Conservation (phyloP, 2,888 invertebrate species). For the Lasioglossum figueresi region DNA sequence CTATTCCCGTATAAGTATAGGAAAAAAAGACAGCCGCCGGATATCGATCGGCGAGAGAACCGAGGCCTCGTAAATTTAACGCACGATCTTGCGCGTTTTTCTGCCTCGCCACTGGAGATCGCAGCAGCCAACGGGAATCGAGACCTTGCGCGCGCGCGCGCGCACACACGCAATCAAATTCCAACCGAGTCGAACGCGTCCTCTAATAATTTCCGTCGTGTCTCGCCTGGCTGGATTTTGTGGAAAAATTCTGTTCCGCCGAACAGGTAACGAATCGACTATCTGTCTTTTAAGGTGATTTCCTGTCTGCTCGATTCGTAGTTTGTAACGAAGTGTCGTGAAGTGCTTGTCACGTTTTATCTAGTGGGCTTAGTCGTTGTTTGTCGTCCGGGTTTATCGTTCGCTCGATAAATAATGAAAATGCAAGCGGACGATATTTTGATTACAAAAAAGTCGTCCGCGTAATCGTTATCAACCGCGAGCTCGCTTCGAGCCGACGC, state of each 20-base stretch:
- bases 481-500: not conserved
- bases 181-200: not conserved
- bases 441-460: not conserved
- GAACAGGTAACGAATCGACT: not conserved
- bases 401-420: not conserved
- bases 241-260: not conserved
- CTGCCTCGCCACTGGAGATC: slow-evolving; percentile 33
- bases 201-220: not conserved
- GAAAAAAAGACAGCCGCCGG: slow-evolving; percentile 42
- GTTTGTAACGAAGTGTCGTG: not conserved
- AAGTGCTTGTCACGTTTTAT: not conserved
- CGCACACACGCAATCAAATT: slow-evolving; percentile 19
- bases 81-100: slow-evolving; percentile 58
- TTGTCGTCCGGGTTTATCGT: not conserved
- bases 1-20: slow-evolving; percentile 36
- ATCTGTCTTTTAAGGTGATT: too few species aligned
- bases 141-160: not conserved
- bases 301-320: not conserved
- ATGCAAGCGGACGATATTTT: not conserved
- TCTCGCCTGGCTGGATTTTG: not conserved
- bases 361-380: not conserved
- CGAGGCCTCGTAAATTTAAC: slow-evolving; percentile 73
- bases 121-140: not conserved
- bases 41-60: slow-evolving; percentile 69
- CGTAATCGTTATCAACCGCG: slow-evolving; percentile 4